Base-by-base conservation (phyloP, 1,140 invertebrate genomes). In the Campoletis sonorensis region DNA sequence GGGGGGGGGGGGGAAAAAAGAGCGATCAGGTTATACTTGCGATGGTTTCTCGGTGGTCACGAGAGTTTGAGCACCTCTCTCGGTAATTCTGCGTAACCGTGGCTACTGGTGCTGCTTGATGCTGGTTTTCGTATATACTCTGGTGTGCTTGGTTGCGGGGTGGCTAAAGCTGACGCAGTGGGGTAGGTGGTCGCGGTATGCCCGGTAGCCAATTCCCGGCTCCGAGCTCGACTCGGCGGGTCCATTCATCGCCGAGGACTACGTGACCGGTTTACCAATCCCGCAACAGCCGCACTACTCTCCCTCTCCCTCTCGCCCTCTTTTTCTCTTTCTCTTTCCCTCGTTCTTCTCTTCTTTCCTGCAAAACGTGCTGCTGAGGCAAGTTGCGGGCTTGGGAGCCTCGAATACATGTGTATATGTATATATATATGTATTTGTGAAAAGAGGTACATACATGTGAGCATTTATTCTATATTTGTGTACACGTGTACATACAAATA, bases 201-300 rank as follows among this genome's bases (percentile, higher is more conserved):
- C 90, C 91, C 90, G 87, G 90, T 91, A 92, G 91, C 91, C 89
- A 92, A 92, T 92, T 92, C 90, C 91, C 87, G 87, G 88, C 86
- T 88, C 89, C 85, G 88, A 87, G 89, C 90, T 91, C 89, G 88
- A 91, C 87, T 91, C 90, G 91, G 87, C 89, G 90, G 91, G 89
- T 92, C 90, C 91, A 92, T 92, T 92, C 91, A 91, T 92, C 89
- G 90, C 88, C 86, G 89, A 84, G 88, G 87, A 90, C 87, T 92
- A 92, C 91, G 91, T 92, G 91, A 92, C 91, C 89, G 88, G 90
- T 91, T 91, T 92, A 89, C 90, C 87, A 91, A 92, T 91, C 87
- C 86, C 82, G 84, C 76, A 80, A 49, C 79, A 30, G 45, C 61
- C 64, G 45, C 54, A 26, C 64, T 33, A 64, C 79, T 45, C 75